A percentile compares a stretch with the other conserved stretches of the same genome.
These are phyloP conservation scores for Melieria picta DNA, from an alignment of 2,888 invertebrate genomes.

Conservation along the genomic window DNA sequence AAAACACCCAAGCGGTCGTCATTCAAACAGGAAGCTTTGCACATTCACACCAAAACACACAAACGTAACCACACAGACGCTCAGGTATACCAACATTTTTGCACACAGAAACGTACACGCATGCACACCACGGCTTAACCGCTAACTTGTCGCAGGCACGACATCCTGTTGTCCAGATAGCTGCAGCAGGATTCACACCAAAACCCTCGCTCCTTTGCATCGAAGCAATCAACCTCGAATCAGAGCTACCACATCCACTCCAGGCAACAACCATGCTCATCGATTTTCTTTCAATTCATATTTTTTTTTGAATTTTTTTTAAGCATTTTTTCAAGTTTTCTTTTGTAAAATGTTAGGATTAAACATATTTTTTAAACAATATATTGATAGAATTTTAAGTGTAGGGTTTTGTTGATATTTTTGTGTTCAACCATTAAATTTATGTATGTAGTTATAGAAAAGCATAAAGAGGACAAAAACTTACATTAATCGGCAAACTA, in stretches of 20 bases:
- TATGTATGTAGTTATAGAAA: slow-evolving; percentile 12
- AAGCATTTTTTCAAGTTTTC: slow-evolving; percentile 23
- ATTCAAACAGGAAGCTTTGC: not conserved
- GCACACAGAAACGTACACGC: not conserved
- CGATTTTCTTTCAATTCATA: slow-evolving; percentile 21
- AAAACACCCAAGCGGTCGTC: not conserved
- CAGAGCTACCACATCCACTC: not conserved
- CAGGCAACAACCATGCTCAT: slow-evolving; percentile 19
- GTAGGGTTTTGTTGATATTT: not conserved
- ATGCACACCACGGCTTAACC: no score
- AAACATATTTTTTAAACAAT: slow-evolving; percentile 26
- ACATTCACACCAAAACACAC: not conserved
- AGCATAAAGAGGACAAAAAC: slow-evolving; percentile 15
- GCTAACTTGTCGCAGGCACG: no score
- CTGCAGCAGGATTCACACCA: no score
- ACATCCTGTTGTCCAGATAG: no score
- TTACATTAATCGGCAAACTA: no score
- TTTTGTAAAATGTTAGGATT: slow-evolving; percentile 6
- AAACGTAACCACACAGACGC: not conserved
- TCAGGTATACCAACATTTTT: not conserved
- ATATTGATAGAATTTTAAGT: not conserved
- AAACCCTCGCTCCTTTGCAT: no score
- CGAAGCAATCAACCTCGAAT: no score
- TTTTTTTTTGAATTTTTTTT: slow-evolving; percentile 16
- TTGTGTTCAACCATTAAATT: slow-evolving; percentile 19